Conservation (phyloP, 2,888 invertebrate genomes). For the Apantesis nais region DNA sequence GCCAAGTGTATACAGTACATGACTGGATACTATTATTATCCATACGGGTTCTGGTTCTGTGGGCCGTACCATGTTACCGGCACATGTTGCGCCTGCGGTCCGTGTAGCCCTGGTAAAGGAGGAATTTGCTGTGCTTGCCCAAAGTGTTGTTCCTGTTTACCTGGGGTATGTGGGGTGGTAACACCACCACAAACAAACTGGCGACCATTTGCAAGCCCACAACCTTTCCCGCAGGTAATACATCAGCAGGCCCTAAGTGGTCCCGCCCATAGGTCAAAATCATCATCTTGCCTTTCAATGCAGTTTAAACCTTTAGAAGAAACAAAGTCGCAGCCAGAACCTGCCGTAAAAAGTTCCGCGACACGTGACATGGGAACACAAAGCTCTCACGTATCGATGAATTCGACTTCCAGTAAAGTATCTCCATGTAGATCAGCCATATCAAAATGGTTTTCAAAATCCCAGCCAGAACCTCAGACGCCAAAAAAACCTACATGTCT, state of each 20-base stretch:
- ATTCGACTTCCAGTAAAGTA: not conserved
- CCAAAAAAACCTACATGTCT: slow-evolving; percentile 12
- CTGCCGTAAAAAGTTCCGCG: not conserved
- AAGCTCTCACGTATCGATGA: not conserved
- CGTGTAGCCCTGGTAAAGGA: slow-evolving; percentile 14
- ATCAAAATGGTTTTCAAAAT: slow-evolving; percentile 11
- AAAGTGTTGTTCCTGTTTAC: slow-evolving; percentile 10
- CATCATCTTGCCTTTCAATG: not conserved
- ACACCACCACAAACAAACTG: too few relatives aligned
- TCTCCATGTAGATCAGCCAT: slow-evolving; percentile 8
- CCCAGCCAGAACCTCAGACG: not conserved
- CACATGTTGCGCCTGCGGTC: slow-evolving; percentile 26
- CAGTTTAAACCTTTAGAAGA: slow-evolving; percentile 1
- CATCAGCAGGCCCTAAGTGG: not conserved
- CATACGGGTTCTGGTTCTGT: slow-evolving; percentile 76
- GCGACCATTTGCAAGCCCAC: too few relatives aligned
- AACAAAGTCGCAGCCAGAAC: not conserved
- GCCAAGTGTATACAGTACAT: slow-evolving; percentile 71
- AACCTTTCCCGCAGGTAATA: slow-evolving; percentile 6
- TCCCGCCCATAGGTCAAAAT: not conserved
- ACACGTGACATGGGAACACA: not conserved
- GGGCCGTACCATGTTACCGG: slow-evolving; percentile 73
- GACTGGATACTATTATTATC: slow-evolving; percentile 77
- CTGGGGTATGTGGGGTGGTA: not conserved
- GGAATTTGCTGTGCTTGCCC: slow-evolving; percentile 8